Base-by-base conservation (phyloP, 2,888 invertebrate species). In the Dioctria rufipes region DNA sequence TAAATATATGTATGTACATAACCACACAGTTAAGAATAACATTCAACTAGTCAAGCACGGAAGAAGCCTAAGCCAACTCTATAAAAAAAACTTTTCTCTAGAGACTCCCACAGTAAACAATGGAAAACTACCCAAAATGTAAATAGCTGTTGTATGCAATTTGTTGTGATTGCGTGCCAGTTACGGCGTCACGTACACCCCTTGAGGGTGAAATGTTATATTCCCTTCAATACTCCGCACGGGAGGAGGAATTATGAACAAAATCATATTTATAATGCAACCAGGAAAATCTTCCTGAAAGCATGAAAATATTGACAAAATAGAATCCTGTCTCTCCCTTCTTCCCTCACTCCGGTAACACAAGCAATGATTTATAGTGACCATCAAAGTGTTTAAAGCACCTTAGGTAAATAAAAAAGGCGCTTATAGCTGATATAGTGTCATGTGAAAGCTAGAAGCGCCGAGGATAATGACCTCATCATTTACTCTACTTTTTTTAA, bases 151-250 rank as follows among this genome's bases (percentile, higher is more conserved):
- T 58, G 58, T 43, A 73, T 25, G 58, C 60, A 42, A 60, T 73
- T 73, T 73, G 73, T 73, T 73, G 73, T 73, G 73, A 73, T 73
- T 73, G 73, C 73, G 73, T 73, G 73, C 73, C 60, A 51, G 58
- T 73, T 73, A 73, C 73, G 42, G 42, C 42, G 42, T 73, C 73
- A 73, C 73, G 73, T 73, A 60, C 37, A 25, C 51, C 37, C 65
- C n/a, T 51, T 58, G 25, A 51, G 73, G 54, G 54, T 60, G 73
- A 73, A 60, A 73, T 73, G 58, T 73, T 73, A 73, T 73, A 58
- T 58, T 73, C 73, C 13, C 39, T 58, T n/a, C 13, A 11, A 39
- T 58, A 58, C 60, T 37, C 67, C 43, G 9, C 73, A 42, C 13
- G 5, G 11, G 42, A 11, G 9, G 42, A 60, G 39, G 4, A 42